Evolutionary conservation across 1,140 invertebrate species (phyloP), one percentile per base, ranked within the genome.

Genomic region (Drosophila ambigua): DNA sequence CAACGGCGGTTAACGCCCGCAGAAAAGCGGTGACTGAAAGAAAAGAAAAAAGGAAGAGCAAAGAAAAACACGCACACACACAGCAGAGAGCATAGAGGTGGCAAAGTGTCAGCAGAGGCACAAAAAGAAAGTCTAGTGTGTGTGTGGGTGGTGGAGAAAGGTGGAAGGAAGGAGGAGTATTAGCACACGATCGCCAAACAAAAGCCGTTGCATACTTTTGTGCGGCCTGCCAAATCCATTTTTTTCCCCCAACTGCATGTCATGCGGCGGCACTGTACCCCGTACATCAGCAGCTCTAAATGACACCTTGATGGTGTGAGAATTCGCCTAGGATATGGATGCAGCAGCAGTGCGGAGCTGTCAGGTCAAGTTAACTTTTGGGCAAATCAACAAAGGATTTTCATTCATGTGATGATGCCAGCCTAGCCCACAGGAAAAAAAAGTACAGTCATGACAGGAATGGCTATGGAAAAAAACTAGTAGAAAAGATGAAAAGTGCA

Each of bases 1-100:
- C 48, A 74, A 51, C 57, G 62, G 59, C 83, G 82, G 82, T 78
- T 82, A 87, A 87, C 78, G 82, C 82, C 82, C 82, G 82, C 78
- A 85, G 65, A 75, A 87, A 65, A 72, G 64, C 67, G 52, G 57
- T 76, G 46, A 51, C 55, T 58, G 45, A n/a, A 54, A 69, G 20
- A 51, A 72, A 72, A 51, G 15, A 52, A 50, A 45, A 24, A 35
- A 23, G 41, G 26, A 43, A 52, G 43, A 48, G 52, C 49, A 68
- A 69, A 69, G 51, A 69, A 50, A 69, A 41, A 9, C 31, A 9
- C 31, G 8, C 31, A 31, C 28, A 31, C 28, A 31, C 43, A 11
- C 13, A 50, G 39, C 8, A 31, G 35, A 78, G 23, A 43, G 48
- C 71, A 43, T 66, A 72, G 68, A 63, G 68, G 62, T 43, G 48